Evolutionary conservation across 2,797 vertebrate genomes (phyloP).

Genomic region (Xyrichtys novacula): DNA sequence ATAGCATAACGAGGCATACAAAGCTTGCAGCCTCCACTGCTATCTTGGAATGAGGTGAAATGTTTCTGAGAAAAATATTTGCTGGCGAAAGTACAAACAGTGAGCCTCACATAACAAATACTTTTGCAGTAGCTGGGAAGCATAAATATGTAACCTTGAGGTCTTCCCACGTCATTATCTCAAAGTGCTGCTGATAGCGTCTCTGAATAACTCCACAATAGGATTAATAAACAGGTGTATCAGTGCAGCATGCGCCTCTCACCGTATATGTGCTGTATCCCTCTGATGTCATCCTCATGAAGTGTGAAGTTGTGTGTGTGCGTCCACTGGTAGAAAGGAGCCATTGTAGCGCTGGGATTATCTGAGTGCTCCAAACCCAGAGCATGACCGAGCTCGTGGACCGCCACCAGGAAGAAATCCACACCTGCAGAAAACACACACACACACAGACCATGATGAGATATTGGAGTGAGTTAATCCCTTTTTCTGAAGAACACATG

Average conservation of each 20-base stretch:
- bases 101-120: too few relatives aligned
- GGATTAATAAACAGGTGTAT: neutral
- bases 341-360: conserved; percentile 93
- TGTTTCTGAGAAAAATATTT: too few relatives aligned
- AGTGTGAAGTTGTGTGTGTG: conserved; percentile 92
- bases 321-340: conserved; percentile 96
- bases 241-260: conserved; percentile 53
- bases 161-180: too few relatives aligned
- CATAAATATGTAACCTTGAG: too few relatives aligned
- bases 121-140: too few relatives aligned
- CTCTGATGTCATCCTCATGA: conserved; percentile 90
- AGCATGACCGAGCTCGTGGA: conserved; percentile 95
- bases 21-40: too few relatives aligned
- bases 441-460: too few relatives aligned
- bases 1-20: too few relatives aligned
- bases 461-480: too few relatives aligned
- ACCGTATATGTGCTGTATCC: conserved; percentile 97
- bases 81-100: too few relatives aligned
- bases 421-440: conserved; percentile 78
- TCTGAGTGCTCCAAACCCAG: conserved; percentile 96
- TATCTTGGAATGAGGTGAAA: too few relatives aligned
- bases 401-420: conserved; percentile 95
- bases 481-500: neutral
- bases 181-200: neutral
- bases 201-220: neutral